These are phyloP conservation scores for Genyomyrus donnyi DNA, from an alignment of 2,113 vertebrate species.

Conservation along the genomic window DNA sequence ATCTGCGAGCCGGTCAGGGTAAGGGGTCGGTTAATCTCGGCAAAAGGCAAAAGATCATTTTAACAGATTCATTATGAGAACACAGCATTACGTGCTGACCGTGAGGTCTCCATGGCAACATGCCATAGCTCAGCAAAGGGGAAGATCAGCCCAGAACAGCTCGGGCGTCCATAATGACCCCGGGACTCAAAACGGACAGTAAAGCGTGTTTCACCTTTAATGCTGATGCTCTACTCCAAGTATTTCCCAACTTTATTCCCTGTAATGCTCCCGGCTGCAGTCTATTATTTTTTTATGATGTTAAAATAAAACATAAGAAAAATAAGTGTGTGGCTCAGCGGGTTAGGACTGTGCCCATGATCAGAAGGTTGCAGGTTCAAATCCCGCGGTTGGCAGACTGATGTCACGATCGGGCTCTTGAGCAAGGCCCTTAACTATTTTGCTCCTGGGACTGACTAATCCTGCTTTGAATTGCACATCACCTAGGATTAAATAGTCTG, in stretches of 20 bases:
- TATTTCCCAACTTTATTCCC: background rate
- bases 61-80: background rate
- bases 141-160: background rate
- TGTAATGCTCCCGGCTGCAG: background rate
- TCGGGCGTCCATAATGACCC: background rate
- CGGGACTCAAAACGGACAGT: background rate
- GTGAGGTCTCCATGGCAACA: background rate
- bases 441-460: background rate
- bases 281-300: background rate
- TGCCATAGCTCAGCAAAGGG: background rate
- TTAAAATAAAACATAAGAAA: background rate
- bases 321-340: background rate
- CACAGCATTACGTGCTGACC: background rate
- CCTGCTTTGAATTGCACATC: background rate
- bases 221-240: background rate
- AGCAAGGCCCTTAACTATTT: background rate
- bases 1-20: conserved; percentile 61
- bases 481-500: background rate
- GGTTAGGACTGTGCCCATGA: background rate
- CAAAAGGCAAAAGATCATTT: background rate
- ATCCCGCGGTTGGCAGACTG: background rate
- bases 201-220: background rate
- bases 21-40: background rate
- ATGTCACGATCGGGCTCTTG: background rate
- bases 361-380: background rate